Base-by-base conservation (phyloP, 2,113 vertebrate genomes). In the Albula goreensis region DNA sequence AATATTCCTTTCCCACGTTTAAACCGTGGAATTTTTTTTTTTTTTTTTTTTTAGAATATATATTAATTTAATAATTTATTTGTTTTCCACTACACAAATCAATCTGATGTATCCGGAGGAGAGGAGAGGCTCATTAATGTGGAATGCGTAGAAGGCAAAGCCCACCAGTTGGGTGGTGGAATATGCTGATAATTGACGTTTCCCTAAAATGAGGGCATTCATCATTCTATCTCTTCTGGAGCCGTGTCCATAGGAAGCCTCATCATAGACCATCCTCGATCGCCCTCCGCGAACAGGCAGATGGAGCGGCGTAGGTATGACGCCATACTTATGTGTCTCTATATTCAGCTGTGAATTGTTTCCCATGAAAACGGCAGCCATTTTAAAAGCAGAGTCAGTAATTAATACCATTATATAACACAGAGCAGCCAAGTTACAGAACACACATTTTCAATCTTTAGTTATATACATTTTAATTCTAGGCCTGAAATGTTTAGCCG, bases 121-220 rank as follows among this genome's bases (percentile, higher is more conserved):
- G 94, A 95, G 95, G 93, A 94, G 93, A 96, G 95, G 93, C 94
- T 96, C 96, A 94, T 95, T 97, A 97, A 96, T 96, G 94, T 95
- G 92, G 93, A 93, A 96, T 96, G 95, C 96, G 95, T 95, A 95
- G 95, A 93, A 91, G 93, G 93, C 92, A 83, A 90, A 93, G 93
- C 95, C 96, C 78, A 94, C 94, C 94, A 95, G 91, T 95, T 94
- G 92, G 95, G 94, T 95, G 93, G 95, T 93, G 92, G 91, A 94
- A 94, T 94, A 95, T 95, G 94, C 50, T 12, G 89, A 92, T 95
- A 96, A 95, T 95, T 96, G 96, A 96, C 95, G 95, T 97, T 97
- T 96, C 93, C 92, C 92, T 56, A 85, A 92, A 95, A 94, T 91
- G 89, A 94, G 91, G 89, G 91, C 94, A 94, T 97, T 96, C 93